Evolutionary conservation across 1,140 invertebrate genomes (phyloP), one percentile per base, ranked within the genome.

Genomic region (Amyelois transitella): DNA sequence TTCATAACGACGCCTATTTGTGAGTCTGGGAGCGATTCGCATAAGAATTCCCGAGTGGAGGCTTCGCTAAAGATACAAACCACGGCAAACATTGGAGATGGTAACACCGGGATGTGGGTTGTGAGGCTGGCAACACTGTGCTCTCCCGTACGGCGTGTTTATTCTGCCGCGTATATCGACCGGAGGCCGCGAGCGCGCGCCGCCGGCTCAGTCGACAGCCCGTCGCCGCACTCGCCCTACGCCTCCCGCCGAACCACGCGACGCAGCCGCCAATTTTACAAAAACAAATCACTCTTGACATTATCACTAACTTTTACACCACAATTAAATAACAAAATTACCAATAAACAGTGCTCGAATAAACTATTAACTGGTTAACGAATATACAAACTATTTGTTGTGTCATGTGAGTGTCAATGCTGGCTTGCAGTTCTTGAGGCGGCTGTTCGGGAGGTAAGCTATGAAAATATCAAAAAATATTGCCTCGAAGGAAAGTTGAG

Each of bases 111-210:
- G 53, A 49, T 38, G 52, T 44, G 32, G 62, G 43, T 18, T 43
- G 49, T 20, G 58, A 62, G 47, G 66, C 66, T 78, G 75, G 79
- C 65, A 78, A 77, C 75, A 73, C 57, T 55, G 69, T 77, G 76
- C 77, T 78, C 70, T 52, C 62, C 68, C 55, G 83, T 81, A 80
- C 76, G 79, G 73, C 61, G 77, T 86, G 84, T 87, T 87, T 85
- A 82, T 87, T 85, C 81, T 85, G 75, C 70, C 77, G 74, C 83
- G 78, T 79, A 77, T 87, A 85, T 87, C 81, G 84, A 87, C 79
- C 81, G 77, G 57, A 58, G 61, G 53, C 48, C 55, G 64, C 58
- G 67, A 69, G 81, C 76, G 78, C 80, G 78, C 77, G 76, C 77
- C 74, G 78, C 58, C 60, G 63, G 66, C 62, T 77, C 79, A 82